Evolutionary conservation across 2,797 vertebrate species (phyloP), one percentile per base, ranked within the genome.

Genomic region (Gallirallus australis): DNA sequence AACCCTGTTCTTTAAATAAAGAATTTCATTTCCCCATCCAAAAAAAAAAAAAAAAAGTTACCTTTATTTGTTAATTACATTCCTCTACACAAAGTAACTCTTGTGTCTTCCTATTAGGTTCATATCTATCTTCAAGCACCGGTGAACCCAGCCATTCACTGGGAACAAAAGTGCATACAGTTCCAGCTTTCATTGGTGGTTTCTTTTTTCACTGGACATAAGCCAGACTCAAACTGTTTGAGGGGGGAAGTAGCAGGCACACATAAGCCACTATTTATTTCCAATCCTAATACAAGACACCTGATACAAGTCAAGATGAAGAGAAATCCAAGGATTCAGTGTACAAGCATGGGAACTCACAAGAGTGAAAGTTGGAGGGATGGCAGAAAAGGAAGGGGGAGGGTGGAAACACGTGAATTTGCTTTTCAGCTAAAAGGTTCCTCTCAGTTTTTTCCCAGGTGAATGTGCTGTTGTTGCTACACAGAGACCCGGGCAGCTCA

Each of bases 161-260:
- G 30, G 56, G 92, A 96, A 98, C 97, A 98, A 98, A 95, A 93
- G 90, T 17, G 88, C 89, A 95, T 93, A 97, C 83, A 97, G 94
- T 97, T 95, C 86, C 83, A 77, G 50, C 75, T 91, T 95, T 97
- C 95, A 83, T 66, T 86, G 77, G 73, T 60, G 52, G 90, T 92
- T 95, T 96, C 95, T 86, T 86, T 90, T 96, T 96, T 93, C 91
- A 54, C 72, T 98, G 97, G 97, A 93, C 56, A 24, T 56, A 39
- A 96, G 97, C 95, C 97, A 97, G 80, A 88, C 65, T 66, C 69
- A 78, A 73, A 73, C 63, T 95, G 56, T 89, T 87, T 54, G 60
- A 90, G 70, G 65, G 71, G 85, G 56, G 75, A 89, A 96, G 86
- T 39, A 75, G 83, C 59, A 96, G 75, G 59, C 65, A 86, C 85